Conservation (phyloP, 2,113 vertebrate genomes). For the Scytalopus superciliaris region DNA sequence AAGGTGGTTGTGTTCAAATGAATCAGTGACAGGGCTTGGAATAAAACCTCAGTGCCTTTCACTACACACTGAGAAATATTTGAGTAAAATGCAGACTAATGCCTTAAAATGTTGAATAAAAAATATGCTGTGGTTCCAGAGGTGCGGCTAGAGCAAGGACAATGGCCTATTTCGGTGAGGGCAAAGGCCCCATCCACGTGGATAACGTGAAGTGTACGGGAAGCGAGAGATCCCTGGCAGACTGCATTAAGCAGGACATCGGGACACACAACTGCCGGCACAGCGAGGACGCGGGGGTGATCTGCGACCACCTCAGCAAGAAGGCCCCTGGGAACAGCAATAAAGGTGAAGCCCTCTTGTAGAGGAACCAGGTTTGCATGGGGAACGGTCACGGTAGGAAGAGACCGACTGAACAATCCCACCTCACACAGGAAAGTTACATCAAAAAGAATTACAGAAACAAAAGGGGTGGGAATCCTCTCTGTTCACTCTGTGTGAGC, state of each 20-base stretch:
- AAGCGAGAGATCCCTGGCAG: slow-evolving; percentile 82
- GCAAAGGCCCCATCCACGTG: slow-evolving; percentile 88
- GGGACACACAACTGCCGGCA: slow-evolving; percentile 95
- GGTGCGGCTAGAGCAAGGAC: slow-evolving; percentile 87
- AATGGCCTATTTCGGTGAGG: slow-evolving; percentile 97
- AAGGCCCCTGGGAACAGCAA: slow-evolving; percentile 58
- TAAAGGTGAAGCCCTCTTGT: slow-evolving; percentile 76
- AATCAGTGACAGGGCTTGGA: not conserved
- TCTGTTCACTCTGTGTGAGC: not conserved
- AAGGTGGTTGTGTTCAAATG: not conserved
- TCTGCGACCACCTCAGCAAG: slow-evolving; percentile 85
- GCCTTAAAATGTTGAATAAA: not conserved
- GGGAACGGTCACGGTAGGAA: not conserved
- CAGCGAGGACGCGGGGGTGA: slow-evolving; percentile 94
- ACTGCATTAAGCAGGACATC: slow-evolving; percentile 90
- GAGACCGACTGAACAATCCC: not conserved
- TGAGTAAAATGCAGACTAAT: not conserved
- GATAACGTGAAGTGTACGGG: slow-evolving; percentile 93
- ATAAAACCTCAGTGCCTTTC: not conserved
- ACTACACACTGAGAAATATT: not conserved
- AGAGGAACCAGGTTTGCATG: not conserved
- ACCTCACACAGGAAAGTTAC: not conserved
- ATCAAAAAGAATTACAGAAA: not conserved
- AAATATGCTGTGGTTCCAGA: slow-evolving; percentile 65
- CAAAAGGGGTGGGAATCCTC: not conserved